These are phyloP conservation scores for Paguma larvata DNA, from an alignment of 2,797 vertebrate species.

Conservation along the genomic window DNA sequence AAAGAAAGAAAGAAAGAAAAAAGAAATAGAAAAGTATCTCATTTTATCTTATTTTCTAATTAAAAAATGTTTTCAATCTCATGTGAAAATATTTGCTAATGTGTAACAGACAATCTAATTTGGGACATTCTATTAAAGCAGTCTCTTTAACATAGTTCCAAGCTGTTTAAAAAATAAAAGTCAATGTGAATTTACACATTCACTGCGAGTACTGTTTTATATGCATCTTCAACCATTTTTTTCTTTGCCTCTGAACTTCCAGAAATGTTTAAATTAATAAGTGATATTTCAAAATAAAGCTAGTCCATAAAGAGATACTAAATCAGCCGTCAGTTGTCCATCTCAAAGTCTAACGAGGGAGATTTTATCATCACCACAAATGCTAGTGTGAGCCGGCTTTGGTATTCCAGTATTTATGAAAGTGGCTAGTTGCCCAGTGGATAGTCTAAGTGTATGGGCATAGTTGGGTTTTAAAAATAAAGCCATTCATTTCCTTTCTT, in stretches of 20 bases:
- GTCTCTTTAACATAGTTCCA: conserved; percentile 35
- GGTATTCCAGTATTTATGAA: not conserved
- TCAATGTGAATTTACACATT: not conserved
- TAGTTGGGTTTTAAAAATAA: not conserved
- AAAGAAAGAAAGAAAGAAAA: too few relatives aligned
- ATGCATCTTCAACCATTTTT: conserved; percentile 9
- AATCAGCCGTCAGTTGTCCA: not conserved
- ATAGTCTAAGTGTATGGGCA: not conserved
- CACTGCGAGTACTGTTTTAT: not conserved
- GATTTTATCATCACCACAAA: not conserved
- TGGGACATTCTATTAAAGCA: not conserved
- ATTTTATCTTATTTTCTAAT: conserved; percentile 40
- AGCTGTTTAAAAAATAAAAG: conserved; percentile 25
- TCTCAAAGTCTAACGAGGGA: not conserved
- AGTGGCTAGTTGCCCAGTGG: not conserved
- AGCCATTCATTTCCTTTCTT: not conserved
- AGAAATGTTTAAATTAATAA: conserved; percentile 44
- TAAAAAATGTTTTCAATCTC: not conserved
- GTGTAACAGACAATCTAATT: not conserved
- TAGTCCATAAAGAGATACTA: not conserved
- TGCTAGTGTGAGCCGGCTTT: not conserved
- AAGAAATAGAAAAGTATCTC: not conserved
- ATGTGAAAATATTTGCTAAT: conserved; percentile 38
- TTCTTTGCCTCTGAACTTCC: not conserved
- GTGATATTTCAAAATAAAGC: conserved; percentile 38